These are phyloP conservation scores for Xestia xanthographa DNA, from an alignment of 2,888 invertebrate genomes.

Conservation along the genomic window DNA sequence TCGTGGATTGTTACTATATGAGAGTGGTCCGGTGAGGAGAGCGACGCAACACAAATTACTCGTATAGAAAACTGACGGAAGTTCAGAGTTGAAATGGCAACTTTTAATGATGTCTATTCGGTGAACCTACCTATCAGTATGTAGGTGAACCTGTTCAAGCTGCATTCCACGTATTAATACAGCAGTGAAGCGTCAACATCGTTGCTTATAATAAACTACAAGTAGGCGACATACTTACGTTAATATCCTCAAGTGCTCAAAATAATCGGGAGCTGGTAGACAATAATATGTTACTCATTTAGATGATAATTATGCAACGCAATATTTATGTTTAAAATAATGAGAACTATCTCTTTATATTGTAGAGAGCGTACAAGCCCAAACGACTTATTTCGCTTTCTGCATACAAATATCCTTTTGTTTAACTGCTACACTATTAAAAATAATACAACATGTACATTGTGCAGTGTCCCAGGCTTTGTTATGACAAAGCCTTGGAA, in stretches of 20 bases:
- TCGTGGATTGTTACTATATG: neutral
- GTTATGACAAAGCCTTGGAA: neutral
- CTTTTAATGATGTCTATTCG: slow-evolving; percentile 10
- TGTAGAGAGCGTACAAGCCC: neutral
- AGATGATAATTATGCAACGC: neutral
- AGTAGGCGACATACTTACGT: neutral
- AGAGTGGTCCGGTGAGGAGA: neutral
- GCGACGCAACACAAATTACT: neutral
- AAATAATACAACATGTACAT: neutral
- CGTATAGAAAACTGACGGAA: neutral
- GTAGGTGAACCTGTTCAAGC: neutral
- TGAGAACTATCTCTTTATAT: neutral
- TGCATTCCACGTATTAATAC: slow-evolving; percentile 4
- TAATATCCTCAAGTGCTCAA: slow-evolving; percentile 13
- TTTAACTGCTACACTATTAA: neutral
- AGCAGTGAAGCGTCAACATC: slow-evolving; percentile 2
- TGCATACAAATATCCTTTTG: neutral
- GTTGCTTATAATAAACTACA: neutral
- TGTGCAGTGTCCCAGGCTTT: neutral
- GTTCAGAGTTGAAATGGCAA: slow-evolving; percentile 6
- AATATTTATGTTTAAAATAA: slow-evolving; percentile 5
- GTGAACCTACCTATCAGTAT: neutral
- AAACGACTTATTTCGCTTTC: neutral
- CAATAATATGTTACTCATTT: neutral
- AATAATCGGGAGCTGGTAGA: neutral